Evolutionary conservation across 2,797 vertebrate species (phyloP).

Genomic region (Tadarida brasiliensis): DNA sequence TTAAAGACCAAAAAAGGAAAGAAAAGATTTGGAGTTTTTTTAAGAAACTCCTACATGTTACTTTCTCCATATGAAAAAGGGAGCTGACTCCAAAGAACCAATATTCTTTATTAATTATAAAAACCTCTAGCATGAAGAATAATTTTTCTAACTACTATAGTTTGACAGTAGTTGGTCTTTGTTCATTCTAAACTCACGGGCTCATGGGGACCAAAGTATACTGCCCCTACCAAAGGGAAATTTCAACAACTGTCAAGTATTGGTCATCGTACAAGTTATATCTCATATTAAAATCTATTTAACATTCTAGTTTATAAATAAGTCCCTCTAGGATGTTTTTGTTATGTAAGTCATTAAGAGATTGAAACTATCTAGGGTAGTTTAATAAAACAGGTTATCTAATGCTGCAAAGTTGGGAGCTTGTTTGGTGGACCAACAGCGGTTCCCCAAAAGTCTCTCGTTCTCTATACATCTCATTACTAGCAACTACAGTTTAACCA

Average conservation of each 20-base stretch:
- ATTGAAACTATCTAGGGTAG: neutral
- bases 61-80: neutral
- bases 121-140: neutral
- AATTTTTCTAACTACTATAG: neutral
- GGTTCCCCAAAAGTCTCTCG: neutral
- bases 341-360: neutral
- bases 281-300: neutral
- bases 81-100: neutral
- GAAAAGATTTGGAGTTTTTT: neutral
- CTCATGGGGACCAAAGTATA: neutral
- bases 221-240: neutral
- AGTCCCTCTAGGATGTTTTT: neutral
- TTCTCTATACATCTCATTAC: neutral
- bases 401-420: neutral
- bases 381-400: neutral
- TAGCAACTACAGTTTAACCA: neutral
- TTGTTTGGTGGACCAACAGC: neutral
- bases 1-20: neutral
- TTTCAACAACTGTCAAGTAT: neutral
- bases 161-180: neutral
- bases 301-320: neutral
- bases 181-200: neutral
- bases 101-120: neutral
- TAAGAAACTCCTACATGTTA: neutral
- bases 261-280: neutral